Base-by-base conservation (phyloP, 2,113 vertebrate genomes). In the Morone saxatilis region DNA sequence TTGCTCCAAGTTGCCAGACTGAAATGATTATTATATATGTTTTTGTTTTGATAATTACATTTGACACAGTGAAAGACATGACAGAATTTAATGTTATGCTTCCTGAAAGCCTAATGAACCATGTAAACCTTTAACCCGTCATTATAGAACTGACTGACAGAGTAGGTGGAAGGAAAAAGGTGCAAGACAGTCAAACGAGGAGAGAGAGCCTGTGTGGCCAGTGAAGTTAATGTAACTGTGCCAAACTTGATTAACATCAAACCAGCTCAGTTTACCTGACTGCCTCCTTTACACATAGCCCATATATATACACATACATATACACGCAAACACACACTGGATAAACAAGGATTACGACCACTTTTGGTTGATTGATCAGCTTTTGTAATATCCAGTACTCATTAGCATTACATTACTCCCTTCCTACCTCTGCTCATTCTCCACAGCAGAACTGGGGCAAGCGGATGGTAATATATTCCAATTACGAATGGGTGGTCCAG, bases 401-500 rank as follows among this genome's bases (percentile, higher is more conserved):
- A 51, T 65, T 22, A 59, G 20, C 51, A 59, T 65, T 50, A 77
- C 67, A 71, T 65, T 48, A 14, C 2, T 57, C 17, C 38, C 9
- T 22, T 69, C 4, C 48, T 56, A 45, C 50, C 22, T 22, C 13
- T 57, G 43, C 50, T 31, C 53, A 51, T 81, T 22, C 11, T 5
- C 20, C 16, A 31, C 38, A 48, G 57, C 50, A 73, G 43, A 62
- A 73, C 13, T 73, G 54, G 43, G 60, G 12, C 59, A 72, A 51
- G 45, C 53, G 62, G 38, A 73, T 78, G 51, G 50, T 65, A 76
- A 57, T 66, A 8, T n/a, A 76, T 76, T 80, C 25, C 59, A 41
- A 73, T 57, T 17, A 40, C 22, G 31, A 45, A 31, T 43, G 20
- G 20, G 4, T 57, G 19, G 45, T n/a, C 12, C 6, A 22, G 45